Evolutionary conservation across 2,113 vertebrate species (phyloP), one percentile per base, ranked within the genome.

Genomic region (Misgurnus anguillicaudatus): DNA sequence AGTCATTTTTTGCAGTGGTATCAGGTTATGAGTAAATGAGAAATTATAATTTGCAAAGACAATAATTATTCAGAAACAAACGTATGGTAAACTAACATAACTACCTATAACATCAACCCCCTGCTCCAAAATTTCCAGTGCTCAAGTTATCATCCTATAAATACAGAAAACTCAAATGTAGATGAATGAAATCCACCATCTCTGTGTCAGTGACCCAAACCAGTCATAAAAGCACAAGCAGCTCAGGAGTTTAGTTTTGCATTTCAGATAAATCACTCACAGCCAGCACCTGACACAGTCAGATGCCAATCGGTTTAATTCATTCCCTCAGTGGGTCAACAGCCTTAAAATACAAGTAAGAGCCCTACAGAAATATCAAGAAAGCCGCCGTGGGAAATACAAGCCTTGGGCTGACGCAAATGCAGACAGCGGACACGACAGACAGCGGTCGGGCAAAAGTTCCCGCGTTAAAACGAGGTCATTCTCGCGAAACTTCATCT

Each of bases 381-480:
- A 66, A 13, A 66, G 64, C 64, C 21, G 64, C n/a, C 42, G 67
- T n/a, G 67, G 67, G 67, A 69, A 69, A 69, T 31, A 48, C 19
- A 69, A 69, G 7, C 41, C 45, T 31, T 9, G 8, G 21, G 45
- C 66, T 69, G 66, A 69, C 24, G 14, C 67, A 53, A n/a, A 69
- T 8, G 9, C 24, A 13, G 36, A 9, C 47, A 69, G 14, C n/a
- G 19, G 42, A 66, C 17, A n/a, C 17, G 10, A 9, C 42, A 45
- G 7, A 7, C 10, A 45, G 42, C 7, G 7, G 42, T 39, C 6
- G 31, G 13, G 42, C 42, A 63, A 13, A 63, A 24, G 31, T 3
- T 24, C 24, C 13, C 5, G 2, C 6, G 39, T 68, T 57, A 14
- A 68, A 68, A 68, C 66, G 1, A 31, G 45, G 66, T 16, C 45